Evolutionary conservation across 2,888 invertebrate genomes (phyloP).

Genomic region (Macaria liturata): DNA sequence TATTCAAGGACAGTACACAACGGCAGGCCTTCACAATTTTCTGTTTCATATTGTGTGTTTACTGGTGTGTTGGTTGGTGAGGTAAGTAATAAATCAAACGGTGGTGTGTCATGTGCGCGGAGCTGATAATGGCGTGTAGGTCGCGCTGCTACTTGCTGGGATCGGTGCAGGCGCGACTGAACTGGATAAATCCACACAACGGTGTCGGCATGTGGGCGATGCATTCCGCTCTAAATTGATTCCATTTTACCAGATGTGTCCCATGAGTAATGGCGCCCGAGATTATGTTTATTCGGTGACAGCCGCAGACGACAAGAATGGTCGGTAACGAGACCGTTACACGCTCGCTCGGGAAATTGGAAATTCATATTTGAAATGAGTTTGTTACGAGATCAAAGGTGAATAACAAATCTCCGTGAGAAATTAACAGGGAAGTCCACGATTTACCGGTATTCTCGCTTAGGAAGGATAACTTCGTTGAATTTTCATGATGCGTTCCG

Average conservation of each 20-base stretch:
- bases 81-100: constrained; percentile 34
- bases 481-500: constrained; percentile 24
- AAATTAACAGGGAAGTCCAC: constrained; percentile 22
- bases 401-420: constrained; percentile 19
- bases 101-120: constrained; percentile 25
- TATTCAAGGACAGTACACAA: constrained; percentile 16
- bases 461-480: constrained; percentile 22
- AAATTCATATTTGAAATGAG: constrained; percentile 17
- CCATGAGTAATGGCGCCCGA: constrained; percentile 30
- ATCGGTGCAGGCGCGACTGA: constrained; percentile 33
- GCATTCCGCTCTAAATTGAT: constrained; percentile 36
- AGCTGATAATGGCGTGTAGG: constrained; percentile 29
- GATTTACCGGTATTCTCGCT: constrained; percentile 18
- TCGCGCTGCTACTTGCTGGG: constrained; percentile 31
- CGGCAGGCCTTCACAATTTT: constrained; percentile 15
- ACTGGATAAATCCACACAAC: constrained; percentile 36
- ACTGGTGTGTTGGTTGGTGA: constrained; percentile 10
- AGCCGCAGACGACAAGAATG: constrained; percentile 20
- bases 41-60: constrained; percentile 22
- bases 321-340: constrained; percentile 1
- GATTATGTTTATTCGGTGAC: constrained; percentile 27
- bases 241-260: constrained; percentile 29
- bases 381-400: constrained; percentile 23
- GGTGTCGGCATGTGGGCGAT: constrained; percentile 34
- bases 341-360: constrained; percentile 5